These are phyloP conservation scores for Sterrhoptilus dennistouni DNA, from an alignment of 2,113 vertebrate species.

Conservation along the genomic window DNA sequence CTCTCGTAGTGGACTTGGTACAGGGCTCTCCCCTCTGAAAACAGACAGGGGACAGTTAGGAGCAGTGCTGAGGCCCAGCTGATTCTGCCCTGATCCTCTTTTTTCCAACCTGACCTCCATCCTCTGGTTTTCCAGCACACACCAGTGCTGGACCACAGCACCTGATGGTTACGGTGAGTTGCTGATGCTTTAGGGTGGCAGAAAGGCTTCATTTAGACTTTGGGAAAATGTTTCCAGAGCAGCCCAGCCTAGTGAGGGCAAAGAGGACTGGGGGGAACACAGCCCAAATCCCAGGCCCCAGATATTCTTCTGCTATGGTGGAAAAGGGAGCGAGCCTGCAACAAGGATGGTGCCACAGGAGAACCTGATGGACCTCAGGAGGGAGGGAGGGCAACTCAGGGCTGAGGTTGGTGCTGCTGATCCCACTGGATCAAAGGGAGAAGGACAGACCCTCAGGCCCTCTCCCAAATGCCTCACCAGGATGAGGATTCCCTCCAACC, in stretches of 20 bases:
- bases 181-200: not conserved
- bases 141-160: not conserved
- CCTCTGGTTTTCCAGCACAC: not conserved
- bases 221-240: not conserved
- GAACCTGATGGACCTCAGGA: not conserved
- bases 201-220: not conserved
- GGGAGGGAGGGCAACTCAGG: not conserved
- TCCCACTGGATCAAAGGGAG: not conserved
- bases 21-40: conserved; percentile 80
- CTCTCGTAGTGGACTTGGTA: conserved; percentile 85
- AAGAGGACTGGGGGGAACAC: not conserved
- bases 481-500: not conserved
- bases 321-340: not conserved
- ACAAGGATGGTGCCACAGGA: not conserved
- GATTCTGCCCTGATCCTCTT: not conserved
- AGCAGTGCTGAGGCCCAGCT: not conserved
- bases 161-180: not conserved
- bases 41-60: not conserved
- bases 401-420: not conserved
- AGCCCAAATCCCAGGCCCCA: fast-evolving
- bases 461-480: not conserved
- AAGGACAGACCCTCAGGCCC: fast-evolving
- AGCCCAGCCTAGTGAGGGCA: not conserved
- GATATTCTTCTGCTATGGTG: not conserved
- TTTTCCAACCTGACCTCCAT: not conserved